phyloP scores from a whole-genome alignment of 2,888 invertebrate genomes.

The Heliconius erato region DNA sequence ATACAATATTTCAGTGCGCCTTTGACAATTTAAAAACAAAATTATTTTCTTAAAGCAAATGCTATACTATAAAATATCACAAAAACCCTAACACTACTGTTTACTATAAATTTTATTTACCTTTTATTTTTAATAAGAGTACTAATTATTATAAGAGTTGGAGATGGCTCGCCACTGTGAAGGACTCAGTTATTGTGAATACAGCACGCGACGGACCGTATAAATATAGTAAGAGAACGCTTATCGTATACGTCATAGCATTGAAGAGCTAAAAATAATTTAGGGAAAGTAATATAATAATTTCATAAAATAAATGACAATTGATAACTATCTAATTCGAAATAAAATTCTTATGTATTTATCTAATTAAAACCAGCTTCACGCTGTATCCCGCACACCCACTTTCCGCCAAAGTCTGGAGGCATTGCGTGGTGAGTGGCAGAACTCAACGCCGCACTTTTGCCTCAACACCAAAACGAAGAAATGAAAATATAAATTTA shows the following conservation, averaged over 20 bases:
- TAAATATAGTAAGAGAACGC: slow-evolving; percentile 33
- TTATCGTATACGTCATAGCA: slow-evolving; percentile 1
- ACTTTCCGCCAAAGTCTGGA: too few species aligned
- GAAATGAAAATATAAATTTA: too few species aligned
- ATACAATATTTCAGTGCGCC: not conserved
- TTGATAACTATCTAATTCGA: too few species aligned
- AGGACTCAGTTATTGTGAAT: slow-evolving; percentile 17
- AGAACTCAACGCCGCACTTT: too few species aligned
- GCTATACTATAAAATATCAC: not conserved
- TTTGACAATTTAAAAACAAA: not conserved
- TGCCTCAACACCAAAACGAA: too few species aligned
- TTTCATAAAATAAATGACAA: not conserved
- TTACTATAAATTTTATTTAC: slow-evolving; percentile 24
- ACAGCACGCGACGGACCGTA: slow-evolving; percentile 1
- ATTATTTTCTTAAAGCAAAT: not conserved
- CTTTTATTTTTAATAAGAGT: not conserved
- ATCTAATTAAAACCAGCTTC: too few species aligned
- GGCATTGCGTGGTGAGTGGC: too few species aligned
- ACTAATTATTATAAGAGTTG: not conserved
- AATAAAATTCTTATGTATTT: too few species aligned
- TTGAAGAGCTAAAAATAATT: slow-evolving; percentile 6
- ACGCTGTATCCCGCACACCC: too few species aligned
- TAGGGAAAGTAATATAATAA: not conserved
- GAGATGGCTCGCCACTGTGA: slow-evolving; percentile 12
- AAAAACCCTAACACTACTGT: not conserved